Evolutionary conservation across 2,113 vertebrate species (phyloP), one percentile per base, ranked within the genome.

Genomic region (Pterocles burchelli): DNA sequence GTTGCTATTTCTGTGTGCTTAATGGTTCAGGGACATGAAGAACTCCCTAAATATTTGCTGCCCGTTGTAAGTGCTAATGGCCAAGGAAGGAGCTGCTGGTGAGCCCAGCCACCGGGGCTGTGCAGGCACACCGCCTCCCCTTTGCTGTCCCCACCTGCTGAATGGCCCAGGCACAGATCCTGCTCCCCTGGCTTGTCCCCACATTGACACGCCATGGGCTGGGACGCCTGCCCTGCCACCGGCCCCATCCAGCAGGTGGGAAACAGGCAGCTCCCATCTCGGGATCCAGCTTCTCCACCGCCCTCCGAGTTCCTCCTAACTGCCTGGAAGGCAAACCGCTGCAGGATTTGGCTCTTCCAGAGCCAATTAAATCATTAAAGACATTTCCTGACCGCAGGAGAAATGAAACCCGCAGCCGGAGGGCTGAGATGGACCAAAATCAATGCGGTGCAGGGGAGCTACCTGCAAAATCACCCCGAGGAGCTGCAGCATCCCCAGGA

Each of bases 361-460:
- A 95, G 65, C 73, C 54, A 89, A 33, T 95, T 91, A 85, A 86
- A 70, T 55, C 57, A 79, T 90, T 67, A 70, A 80, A 91, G 76
- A 86, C 51, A 59, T 91, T 91, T 91, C 28, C 34, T 79, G 76
- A 65, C 89, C 3, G 1, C 20, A n/a, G n/a, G 33, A 58, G 55
- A 54, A 95, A 54, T 68, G 71, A 80, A 95, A 55, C 48, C 29
- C 16, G 5, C 21, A 68, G 54, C 55, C 0, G 0, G 67, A 48
- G 71, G 70, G 79, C 89, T 61, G 73, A 57, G 66, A 48, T 36
- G 79, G 66, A 52, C 87, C 5, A 2, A 85, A 90, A 85, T 61
- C 62, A 38, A 21, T 73, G 87, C 0, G 0, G 33, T 61, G n/a
- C 62, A 59, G 79, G 36, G 70, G 62, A 82, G 36, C 85, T 90